Evolutionary conservation across 2,113 vertebrate species (phyloP).

Genomic region (Brachionichthys hirsutus): DNA sequence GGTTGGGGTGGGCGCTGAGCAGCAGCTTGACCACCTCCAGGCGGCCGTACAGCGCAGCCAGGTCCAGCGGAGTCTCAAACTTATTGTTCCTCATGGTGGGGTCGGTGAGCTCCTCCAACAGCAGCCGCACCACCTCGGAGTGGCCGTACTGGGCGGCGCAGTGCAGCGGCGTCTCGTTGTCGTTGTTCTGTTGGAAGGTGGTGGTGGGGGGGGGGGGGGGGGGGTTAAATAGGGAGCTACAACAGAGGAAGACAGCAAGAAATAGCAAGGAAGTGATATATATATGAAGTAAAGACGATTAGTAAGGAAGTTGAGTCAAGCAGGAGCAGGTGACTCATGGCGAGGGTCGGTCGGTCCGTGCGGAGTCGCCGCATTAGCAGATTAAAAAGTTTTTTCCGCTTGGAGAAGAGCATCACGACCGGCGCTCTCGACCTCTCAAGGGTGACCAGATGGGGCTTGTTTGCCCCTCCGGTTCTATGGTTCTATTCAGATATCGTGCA

Average conservation of each 20-base stretch:
- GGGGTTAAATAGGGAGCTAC: constrained; percentile 19
- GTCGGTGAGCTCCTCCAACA: constrained; percentile 96
- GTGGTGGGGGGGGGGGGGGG: too few species aligned
- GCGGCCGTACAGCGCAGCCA: constrained; percentile 93
- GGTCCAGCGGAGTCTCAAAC: constrained; percentile 94
- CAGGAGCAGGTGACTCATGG: neutral
- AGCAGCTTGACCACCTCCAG: constrained; percentile 97
- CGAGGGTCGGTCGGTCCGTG: constrained; percentile 30
- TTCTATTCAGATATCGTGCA: constrained; percentile 2
- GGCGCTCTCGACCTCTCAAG: too few species aligned
- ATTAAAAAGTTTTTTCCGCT: too few species aligned
- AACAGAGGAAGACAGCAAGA: neutral
- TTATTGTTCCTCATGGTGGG: constrained; percentile 99
- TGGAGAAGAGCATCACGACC: too few species aligned
- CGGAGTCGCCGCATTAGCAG: constrained; percentile 9
- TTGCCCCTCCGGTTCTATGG: neutral
- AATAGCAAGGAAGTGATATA: neutral
- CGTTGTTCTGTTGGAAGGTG: constrained; percentile 85
- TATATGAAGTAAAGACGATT: constrained; percentile 3
- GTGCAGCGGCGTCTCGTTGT: constrained; percentile 97
- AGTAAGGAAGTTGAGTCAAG: neutral
- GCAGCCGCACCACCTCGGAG: constrained; percentile 89
- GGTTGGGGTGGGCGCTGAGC: constrained; percentile 92
- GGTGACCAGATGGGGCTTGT: constrained; percentile 5
- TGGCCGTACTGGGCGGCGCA: constrained; percentile 97